Conservation (phyloP, 2,797 vertebrate species). For the Delichon dasypus region DNA sequence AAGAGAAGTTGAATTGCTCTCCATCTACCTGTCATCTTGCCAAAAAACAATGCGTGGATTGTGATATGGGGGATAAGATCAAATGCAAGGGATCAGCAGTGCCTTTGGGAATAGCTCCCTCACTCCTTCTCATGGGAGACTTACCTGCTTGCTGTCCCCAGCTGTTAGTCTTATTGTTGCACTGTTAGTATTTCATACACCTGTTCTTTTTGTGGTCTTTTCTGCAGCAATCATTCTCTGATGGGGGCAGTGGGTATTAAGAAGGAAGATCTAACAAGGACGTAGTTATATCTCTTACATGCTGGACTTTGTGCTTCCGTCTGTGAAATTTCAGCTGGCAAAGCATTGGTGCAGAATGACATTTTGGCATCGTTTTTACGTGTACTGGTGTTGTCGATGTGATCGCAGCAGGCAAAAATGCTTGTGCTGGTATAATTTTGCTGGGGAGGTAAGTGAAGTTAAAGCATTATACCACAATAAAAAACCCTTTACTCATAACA, state of each 20-base stretch:
- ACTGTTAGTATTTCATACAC: background rate
- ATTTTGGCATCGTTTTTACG: background rate
- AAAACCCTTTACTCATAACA: background rate
- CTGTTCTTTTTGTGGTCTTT: background rate
- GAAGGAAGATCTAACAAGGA: background rate
- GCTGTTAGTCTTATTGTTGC: background rate
- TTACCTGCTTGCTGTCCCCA: conserved; percentile 24
- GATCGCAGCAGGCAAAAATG: background rate
- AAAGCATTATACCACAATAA: conserved; percentile 24
- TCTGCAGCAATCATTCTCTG: background rate
- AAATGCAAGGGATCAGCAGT: conserved; percentile 1
- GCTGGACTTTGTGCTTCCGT: background rate
- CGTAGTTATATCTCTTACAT: background rate
- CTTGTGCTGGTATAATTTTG: background rate
- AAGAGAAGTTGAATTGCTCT: background rate
- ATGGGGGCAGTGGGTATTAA: background rate
- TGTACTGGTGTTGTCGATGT: background rate
- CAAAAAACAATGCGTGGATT: background rate
- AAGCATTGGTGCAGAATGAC: background rate
- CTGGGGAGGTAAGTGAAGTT: conserved; percentile 12
- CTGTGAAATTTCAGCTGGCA: background rate
- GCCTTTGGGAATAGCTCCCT: conserved; percentile 38
- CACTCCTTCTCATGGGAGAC: conserved; percentile 30
- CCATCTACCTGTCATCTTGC: conserved; percentile 17
- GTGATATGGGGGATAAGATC: conserved; percentile 42